A percentile compares a stretch with the other conserved stretches of the same genome.
Evolutionary conservation across 2,113 vertebrate genomes (phyloP).

Genomic region (Microcebus griseorufus): DNA sequence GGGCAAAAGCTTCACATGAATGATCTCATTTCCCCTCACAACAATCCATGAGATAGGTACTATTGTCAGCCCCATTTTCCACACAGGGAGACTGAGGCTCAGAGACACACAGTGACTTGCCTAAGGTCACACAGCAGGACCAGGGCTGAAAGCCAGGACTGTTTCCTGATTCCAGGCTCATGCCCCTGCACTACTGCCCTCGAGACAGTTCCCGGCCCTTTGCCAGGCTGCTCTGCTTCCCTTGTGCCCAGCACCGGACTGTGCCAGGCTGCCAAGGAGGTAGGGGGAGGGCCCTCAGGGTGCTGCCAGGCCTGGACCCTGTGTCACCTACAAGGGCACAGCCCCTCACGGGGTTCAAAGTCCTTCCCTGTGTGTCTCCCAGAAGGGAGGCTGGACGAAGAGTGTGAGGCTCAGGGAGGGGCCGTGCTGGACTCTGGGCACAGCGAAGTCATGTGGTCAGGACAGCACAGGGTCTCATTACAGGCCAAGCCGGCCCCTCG

Average conservation of each 20-base stretch:
- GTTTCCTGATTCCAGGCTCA: background rate
- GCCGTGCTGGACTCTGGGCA: background rate
- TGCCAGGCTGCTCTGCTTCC: background rate
- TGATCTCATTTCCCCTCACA: background rate
- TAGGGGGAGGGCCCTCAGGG: background rate
- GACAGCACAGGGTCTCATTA: background rate
- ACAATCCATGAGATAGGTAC: background rate
- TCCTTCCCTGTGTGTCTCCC: background rate
- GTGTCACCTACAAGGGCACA: background rate
- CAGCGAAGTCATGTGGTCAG: background rate
- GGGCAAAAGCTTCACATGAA: background rate
- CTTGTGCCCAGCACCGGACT: fast-evolving
- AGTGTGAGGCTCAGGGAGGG: background rate
- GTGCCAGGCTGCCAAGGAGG: background rate
- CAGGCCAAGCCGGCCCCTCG: background rate
- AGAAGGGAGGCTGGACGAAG: background rate
- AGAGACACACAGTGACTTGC: background rate
- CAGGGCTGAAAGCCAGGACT: background rate
- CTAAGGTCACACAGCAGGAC: background rate
- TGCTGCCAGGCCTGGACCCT: background rate
- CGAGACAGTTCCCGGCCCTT: background rate
- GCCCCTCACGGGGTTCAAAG: background rate
- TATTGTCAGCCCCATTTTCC: background rate
- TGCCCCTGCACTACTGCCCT: background rate
- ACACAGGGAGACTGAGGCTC: background rate